These are phyloP conservation scores for Porites rus DNA, from an alignment of 92 coral and sea anemone species.

Conservation along the genomic window DNA sequence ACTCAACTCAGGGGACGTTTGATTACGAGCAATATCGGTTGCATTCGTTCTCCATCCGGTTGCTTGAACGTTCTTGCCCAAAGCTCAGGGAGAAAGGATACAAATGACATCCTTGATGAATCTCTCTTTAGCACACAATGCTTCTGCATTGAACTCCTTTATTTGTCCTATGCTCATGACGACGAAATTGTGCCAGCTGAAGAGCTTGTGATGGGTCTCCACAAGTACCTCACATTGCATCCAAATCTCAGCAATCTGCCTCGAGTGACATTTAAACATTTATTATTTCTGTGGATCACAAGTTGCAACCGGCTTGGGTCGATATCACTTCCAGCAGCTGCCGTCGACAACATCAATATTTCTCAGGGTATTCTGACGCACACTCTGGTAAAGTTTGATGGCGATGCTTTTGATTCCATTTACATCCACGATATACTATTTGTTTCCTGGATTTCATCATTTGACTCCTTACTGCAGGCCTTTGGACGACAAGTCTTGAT, in stretches of 20 bases:
- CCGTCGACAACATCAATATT: constrained; percentile 41
- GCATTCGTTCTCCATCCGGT: constrained; percentile 48
- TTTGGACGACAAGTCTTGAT: constrained; percentile 63
- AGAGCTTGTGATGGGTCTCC: constrained; percentile 63
- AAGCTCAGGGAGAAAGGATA: constrained; percentile 54
- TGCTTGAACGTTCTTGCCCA: constrained; percentile 69
- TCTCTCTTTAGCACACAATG: constrained; percentile 81
- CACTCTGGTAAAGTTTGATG: constrained; percentile 43
- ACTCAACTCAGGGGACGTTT: constrained; percentile 16
- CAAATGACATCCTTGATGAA: constrained; percentile 66
- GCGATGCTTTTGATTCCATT: constrained; percentile 56
- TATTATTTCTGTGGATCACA: constrained; percentile 65
- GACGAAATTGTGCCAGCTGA: constrained; percentile 70
- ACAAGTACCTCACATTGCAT: constrained; percentile 71
- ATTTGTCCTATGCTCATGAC: constrained; percentile 66
- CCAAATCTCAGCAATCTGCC: constrained; percentile 62
- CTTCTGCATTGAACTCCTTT: constrained; percentile 73
- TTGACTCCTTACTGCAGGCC: constrained; percentile 44
- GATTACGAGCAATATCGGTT: constrained; percentile 18
- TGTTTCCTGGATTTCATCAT: constrained; percentile 76
- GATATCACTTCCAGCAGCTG: constrained; percentile 15
- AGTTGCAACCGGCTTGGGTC: constrained; percentile 16
- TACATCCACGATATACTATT: constrained; percentile 61
- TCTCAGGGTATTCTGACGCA: constrained; percentile 57
- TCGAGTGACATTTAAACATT: constrained; percentile 45